A percentile compares a stretch with the other conserved stretches of the same genome.
Evolutionary conservation across 2,797 vertebrate genomes (phyloP).

Genomic region (Selene dorsalis): DNA sequence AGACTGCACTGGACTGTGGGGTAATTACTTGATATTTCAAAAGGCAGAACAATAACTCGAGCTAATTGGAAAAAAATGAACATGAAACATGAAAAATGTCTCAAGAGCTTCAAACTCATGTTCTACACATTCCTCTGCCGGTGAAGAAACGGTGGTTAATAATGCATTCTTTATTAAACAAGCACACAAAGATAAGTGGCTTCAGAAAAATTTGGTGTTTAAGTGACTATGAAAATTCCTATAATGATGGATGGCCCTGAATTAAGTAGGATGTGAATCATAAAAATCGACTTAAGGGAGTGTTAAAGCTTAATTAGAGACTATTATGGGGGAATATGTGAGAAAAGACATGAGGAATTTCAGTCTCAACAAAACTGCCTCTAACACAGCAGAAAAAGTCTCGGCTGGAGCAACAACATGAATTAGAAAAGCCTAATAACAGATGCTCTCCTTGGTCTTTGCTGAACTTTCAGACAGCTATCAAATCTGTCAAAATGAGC

Average conservation of each 20-base stretch:
- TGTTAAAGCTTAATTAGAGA: constrained; percentile 4
- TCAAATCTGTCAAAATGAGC: constrained; percentile 1
- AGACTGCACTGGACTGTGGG: neutral
- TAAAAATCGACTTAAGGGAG: neutral
- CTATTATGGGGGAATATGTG: neutral
- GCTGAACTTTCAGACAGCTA: neutral
- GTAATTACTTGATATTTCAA: constrained; percentile 8
- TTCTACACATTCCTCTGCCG: neutral
- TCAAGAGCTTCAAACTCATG: constrained; percentile 1
- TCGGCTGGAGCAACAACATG: neutral
- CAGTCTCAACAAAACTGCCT: neutral
- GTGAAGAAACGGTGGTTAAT: neutral
- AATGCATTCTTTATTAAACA: neutral
- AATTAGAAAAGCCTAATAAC: neutral
- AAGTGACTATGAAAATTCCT: neutral
- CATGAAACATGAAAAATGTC: too few relatives aligned
- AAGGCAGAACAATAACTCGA: constrained; percentile 1
- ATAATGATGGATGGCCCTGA: neutral
- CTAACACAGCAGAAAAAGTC: neutral
- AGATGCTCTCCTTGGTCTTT: neutral
- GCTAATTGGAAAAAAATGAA: neutral
- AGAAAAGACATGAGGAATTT: neutral
- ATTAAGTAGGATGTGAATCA: neutral
- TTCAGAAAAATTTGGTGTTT: neutral
- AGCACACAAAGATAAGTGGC: neutral